Evolutionary conservation across 2,113 vertebrate genomes (phyloP), one percentile per base, ranked within the genome.

Genomic region (Colaptes auratus): DNA sequence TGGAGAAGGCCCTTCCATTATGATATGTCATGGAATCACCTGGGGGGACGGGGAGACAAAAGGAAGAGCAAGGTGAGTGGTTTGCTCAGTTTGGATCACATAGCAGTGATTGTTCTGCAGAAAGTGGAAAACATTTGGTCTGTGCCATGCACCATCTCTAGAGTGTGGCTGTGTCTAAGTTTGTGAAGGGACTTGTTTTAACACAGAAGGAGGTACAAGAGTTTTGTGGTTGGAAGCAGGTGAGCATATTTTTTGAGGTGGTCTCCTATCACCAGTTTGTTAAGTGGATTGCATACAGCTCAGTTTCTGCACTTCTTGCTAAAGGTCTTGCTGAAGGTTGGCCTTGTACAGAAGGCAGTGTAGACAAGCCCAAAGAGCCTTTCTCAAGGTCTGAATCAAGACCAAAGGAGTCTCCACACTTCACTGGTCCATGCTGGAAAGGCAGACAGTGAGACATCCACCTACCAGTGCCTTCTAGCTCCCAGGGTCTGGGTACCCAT

Each of bases 1-100:
- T 99, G 64, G 99, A 99, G 97, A 99, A 99, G 4, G 98, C 97
- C 8, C 99, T 98, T 25, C 98, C 98, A 0, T 99, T 98, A 95
- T 99, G 99, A 95, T 99, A 99, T 3, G 98, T 98, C 99, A 99
- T 99, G 21, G 99, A 99, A 96, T 99, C 99, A 72, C 99, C 99
- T 99, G 71, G 3, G 36, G 17, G 15, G 27, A 39, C 12, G 39
- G n/a, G n/a, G 48, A 90, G 42, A 73, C 4, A 39, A 60, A 28
- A 61, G 12, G 35, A 55, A 65, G 69, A 66, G 11, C 15, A 25
- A 74, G 15, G 35, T 91, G 74, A 50, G 21, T 31, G 10, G 3
- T 12, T 74, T 78, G 15, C 15, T 46, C 27, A 6, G 15, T 48
- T 79, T 16, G 36, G 12, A 24, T 73, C 16, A 31, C 18, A 27